Base-by-base conservation (phyloP, 1,140 invertebrate genomes). In the Tenebrio molitor region DNA sequence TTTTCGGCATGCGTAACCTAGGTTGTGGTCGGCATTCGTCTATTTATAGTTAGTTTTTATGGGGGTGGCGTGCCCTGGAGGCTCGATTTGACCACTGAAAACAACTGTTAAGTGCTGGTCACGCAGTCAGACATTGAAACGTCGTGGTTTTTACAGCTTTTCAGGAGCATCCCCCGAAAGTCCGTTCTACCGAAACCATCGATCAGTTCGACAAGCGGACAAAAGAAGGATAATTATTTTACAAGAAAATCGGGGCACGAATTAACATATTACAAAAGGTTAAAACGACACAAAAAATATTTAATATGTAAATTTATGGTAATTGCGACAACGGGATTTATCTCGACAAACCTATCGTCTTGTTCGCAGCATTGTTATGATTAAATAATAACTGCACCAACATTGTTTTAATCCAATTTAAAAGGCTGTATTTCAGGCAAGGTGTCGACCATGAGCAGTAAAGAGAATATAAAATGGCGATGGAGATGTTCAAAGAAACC, bases 231-330 rank as follows among this genome's bases (percentile, higher is more conserved):
- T 58, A 58, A 58, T 58, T 58, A 58, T 58, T 58, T 58, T 29
- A 58, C 23, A 29, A 58, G 50, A 25, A 29, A 58, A 58, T 25
- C 23, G 23, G 23, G 50, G 21, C 23, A 23, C 23, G 50, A 29
- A 58, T 58, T 58, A 58, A 58, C 50, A 58, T 58, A 58, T 58
- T 58, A 58, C 21, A 58, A 25, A 58, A 58, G n/a, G 21, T n/a
- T 15, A 58, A 58, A 58, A 58, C 50, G 50, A 14, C 12, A 29
- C 19, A 58, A 58, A 58, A 58, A 58, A 58, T 58, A 25, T 10
- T 29, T 23, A 58, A 29, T 15, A 58, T 58, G 50, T 34, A 58
- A 58, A 58, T 58, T 58, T 58, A 58, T 58, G 50, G 50, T 29
- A 58, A 58, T 58, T 58, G 50, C 23, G 21, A 58, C 50, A 58